phyloP scores from a whole-genome alignment of 23 tunicate genomes.

The Phallusia fumigata region DNA sequence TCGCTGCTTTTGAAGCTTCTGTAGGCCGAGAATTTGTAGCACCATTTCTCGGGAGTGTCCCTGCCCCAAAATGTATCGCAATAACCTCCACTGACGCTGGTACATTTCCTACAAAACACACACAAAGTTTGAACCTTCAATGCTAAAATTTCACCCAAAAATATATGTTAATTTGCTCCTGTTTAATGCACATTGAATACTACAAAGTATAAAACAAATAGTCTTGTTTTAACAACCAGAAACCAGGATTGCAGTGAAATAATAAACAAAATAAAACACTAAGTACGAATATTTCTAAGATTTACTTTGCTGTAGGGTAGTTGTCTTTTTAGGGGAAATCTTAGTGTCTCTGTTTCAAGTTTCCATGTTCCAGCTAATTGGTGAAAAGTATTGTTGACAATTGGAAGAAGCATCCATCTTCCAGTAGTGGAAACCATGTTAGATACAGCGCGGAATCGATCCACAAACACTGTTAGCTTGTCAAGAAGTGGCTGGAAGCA shows the following conservation, averaged over 20 bases:
- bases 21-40: constrained; percentile 59
- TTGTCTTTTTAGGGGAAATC: constrained; percentile 57
- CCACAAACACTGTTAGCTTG: constrained; percentile 60
- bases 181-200: no score
- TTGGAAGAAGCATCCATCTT: constrained; percentile 62
- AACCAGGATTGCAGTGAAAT: neutral
- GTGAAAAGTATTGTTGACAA: constrained; percentile 67
- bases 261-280: no score
- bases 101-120: constrained; percentile 57
- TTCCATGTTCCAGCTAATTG: constrained; percentile 66
- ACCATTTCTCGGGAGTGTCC: constrained; percentile 70
- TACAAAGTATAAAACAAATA: no score
- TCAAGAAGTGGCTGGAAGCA: constrained; percentile 53
- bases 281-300: neutral
- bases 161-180: no score
- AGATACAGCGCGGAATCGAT: constrained; percentile 81
- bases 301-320: constrained; percentile 71
- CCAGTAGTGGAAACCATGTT: constrained; percentile 81
- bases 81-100: constrained; percentile 52
- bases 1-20: constrained; percentile 66
- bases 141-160: no score
- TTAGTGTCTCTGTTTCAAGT: constrained; percentile 63
- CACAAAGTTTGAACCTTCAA: neutral
- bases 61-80: constrained; percentile 62
- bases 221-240: no score